A percentile compares a stretch with the other conserved stretches of the same genome.
These are phyloP conservation scores for Felis catus DNA, from an alignment of 2,113 vertebrate species.

Conservation along the genomic window F.catus_Fca126_mat1.0 CM031420.1:146244001-146244500, in stretches of 20 bases:
- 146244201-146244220: neutral
- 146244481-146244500: neutral
- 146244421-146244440: neutral
- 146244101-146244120: conserved; percentile 28
- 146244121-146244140: neutral
- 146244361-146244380: neutral
- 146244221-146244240: neutral
- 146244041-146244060: neutral
- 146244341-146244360: neutral
- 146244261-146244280: conserved; percentile 44
- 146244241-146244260: neutral
- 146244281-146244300: neutral
- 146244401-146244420: neutral
- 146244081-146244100: neutral
- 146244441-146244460: neutral
- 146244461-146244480: neutral
- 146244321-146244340: neutral
- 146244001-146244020: neutral
- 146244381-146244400: neutral
- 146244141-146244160: accelerated
- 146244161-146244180: neutral
- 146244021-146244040: neutral
- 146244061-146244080: neutral
- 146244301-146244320: neutral
- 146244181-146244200: neutral